phyloP scores from a whole-genome alignment of 2,113 vertebrate genomes.

The Leucoraja erinaceus region DNA sequence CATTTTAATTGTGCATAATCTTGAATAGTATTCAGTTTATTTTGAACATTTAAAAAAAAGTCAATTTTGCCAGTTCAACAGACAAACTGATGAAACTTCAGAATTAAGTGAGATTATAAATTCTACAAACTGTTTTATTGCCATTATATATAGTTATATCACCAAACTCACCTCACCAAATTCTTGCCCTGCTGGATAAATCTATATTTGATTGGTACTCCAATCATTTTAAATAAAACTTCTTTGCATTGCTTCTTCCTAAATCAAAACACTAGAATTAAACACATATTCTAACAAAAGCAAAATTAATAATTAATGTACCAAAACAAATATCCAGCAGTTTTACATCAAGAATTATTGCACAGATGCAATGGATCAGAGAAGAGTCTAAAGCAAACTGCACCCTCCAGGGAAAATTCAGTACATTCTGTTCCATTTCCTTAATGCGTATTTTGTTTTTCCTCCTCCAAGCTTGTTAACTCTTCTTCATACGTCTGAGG shows the following conservation, averaged over 20 bases:
- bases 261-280: not conserved
- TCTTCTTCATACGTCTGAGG: not conserved
- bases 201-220: not conserved
- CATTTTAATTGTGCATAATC: not conserved
- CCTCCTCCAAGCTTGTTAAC: not conserved
- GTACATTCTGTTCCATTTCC: constrained; percentile 35
- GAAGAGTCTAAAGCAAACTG: not conserved
- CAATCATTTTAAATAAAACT: not conserved
- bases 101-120: not conserved
- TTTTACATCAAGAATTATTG: not conserved
- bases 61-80: too few relatives aligned
- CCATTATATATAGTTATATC: not conserved
- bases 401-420: constrained; percentile 3
- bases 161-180: not conserved
- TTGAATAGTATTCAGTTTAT: not conserved
- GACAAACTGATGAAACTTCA: not conserved
- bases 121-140: not conserved
- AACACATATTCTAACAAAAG: not conserved
- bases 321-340: not conserved
- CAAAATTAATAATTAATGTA: not conserved
- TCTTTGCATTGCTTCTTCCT: not conserved
- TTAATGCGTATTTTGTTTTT: not conserved
- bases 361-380: not conserved
- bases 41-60: not conserved
- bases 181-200: not conserved